phyloP scores from a whole-genome alignment of 1,140 invertebrate species.

The Drosophila ananassae region DNA sequence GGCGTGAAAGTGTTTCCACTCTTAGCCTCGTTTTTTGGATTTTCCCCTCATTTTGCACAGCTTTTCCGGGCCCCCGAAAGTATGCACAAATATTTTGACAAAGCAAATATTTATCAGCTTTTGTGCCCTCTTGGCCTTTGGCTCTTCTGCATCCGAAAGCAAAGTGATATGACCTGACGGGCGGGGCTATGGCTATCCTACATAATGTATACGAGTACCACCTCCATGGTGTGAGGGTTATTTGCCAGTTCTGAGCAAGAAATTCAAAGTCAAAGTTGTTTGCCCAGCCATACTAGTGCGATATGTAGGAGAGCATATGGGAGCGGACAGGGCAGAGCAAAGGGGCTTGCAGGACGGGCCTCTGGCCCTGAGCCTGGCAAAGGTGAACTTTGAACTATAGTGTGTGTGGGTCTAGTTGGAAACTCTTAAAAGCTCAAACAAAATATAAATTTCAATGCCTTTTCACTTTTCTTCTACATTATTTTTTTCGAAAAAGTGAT shows the following conservation, averaged over 20 bases:
- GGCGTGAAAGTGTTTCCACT: slow-evolving; percentile 48
- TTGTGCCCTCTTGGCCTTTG: slow-evolving; percentile 65
- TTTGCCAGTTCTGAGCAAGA: slow-evolving; percentile 37
- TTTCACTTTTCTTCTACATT: not conserved
- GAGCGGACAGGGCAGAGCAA: slow-evolving; percentile 3
- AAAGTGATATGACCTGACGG: slow-evolving; percentile 23
- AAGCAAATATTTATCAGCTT: slow-evolving; percentile 75
- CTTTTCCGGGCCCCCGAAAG: slow-evolving; percentile 35
- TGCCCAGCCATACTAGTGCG: slow-evolving; percentile 8
- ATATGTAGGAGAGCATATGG: slow-evolving; percentile 5
- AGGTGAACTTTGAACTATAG: slow-evolving; percentile 9
- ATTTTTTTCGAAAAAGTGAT: not conserved
- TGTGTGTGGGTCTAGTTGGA: slow-evolving; percentile 2
- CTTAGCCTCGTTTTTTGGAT: too few relatives aligned
- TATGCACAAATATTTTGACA: slow-evolving; percentile 74
- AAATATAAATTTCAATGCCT: slow-evolving; percentile 27
- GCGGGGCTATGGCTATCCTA: not conserved
- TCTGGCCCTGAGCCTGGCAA: slow-evolving; percentile 7
- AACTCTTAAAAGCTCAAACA: slow-evolving; percentile 6
- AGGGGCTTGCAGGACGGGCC: slow-evolving; percentile 2
- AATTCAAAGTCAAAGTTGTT: slow-evolving; percentile 78
- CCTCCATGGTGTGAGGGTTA: not conserved
- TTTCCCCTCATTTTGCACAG: not conserved
- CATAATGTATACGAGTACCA: not conserved
- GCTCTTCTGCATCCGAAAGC: slow-evolving; percentile 44